Base-by-base conservation (phyloP, 2,113 vertebrate species). In the Tachycineta bicolor region DNA sequence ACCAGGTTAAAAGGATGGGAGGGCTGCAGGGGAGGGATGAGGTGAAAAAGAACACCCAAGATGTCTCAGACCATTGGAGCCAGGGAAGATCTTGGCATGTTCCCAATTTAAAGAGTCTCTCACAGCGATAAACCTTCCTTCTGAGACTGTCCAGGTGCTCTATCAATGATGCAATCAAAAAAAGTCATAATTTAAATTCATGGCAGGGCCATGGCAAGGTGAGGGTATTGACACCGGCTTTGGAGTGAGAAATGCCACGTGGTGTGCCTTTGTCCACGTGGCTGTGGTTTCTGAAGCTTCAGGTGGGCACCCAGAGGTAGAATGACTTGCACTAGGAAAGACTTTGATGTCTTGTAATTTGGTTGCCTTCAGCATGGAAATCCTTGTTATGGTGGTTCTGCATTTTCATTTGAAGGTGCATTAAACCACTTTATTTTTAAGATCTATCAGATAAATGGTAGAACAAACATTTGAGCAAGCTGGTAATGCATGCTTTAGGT, bases 391-490 rank as follows among this genome's bases (percentile, higher is more conserved):
- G 6, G 47, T 89, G 55, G 70, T 89, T 92, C 69, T 37, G 41
- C 70, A 56, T 84, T 88, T 90, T 87, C 82, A 83, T 85, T 75
- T 95, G 62, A 89, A 75, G 18, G 47, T 4, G 0, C 56, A 89
- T 87, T 89, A 89, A 95, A 78, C 49, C 26, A 68, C 87, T 94
- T 89, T 47, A 29, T 75, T 92, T 89, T 91, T 75, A 89, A 78
- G 91, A 81, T 92, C 79, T 63, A 50, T 62, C 76, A 81, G 93
- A 86, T 93, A 96, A 94, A 86, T 75, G 19, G 56, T 63, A 87
- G 13, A 71, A 49, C 18, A 83, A 92, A 33, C 58, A 73, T 90
- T 83, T 87, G 56, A 94, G 77, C 1, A 1, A 34, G 62, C 65
- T 89, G 39, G 69, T 79, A 93, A 89, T 53, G 23, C 49, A 68